These are phyloP conservation scores for Argyra leucocephala DNA, from an alignment of 2,888 invertebrate genomes.

Conservation along the genomic window DNA sequence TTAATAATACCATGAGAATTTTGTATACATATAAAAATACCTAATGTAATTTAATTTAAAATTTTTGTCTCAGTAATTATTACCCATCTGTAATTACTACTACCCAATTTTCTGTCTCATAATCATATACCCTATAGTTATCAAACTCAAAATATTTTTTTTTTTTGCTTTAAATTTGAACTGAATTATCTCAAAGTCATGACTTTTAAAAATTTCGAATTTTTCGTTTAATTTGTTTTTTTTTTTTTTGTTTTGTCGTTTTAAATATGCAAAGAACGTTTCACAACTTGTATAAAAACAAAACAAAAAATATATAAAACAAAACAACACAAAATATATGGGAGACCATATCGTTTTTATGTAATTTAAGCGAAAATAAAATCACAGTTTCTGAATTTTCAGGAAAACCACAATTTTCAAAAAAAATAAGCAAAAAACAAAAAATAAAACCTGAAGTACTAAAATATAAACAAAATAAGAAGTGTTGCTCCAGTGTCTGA, in stretches of 20 bases:
- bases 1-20: too few species aligned
- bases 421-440: background rate
- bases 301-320: too few species aligned
- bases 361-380: background rate
- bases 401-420: background rate
- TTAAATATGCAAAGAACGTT: slow-evolving; percentile 1
- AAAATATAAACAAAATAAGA: too few species aligned
- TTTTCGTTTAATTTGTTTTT: background rate
- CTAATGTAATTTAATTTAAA: too few species aligned
- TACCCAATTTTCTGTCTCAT: too few species aligned
- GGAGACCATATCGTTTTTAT: background rate
- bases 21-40: too few species aligned
- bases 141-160: too few species aligned
- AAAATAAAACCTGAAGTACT: too few species aligned
- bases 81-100: too few species aligned
- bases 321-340: background rate
- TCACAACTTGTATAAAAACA: background rate
- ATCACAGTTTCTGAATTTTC: background rate
- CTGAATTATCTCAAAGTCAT: background rate
- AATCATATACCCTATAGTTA: too few species aligned
- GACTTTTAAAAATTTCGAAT: background rate
- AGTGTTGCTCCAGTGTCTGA: background rate
- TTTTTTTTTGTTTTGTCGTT: background rate
- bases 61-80: too few species aligned
- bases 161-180: background rate